Conservation (phyloP, 2,113 vertebrate genomes). For the Tenebrosternarchus preto region DNA sequence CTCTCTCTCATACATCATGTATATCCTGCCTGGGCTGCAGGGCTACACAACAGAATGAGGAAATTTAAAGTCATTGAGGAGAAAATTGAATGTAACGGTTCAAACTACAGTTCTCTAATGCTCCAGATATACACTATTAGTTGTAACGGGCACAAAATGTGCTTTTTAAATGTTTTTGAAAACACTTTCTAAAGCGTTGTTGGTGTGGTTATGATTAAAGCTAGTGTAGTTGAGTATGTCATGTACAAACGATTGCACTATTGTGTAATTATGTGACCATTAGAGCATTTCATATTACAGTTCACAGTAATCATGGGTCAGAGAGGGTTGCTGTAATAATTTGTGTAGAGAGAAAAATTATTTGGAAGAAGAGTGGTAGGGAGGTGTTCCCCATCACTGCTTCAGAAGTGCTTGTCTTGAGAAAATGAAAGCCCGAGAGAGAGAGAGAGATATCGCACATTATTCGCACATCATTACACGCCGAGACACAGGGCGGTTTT, state of each 20-base stretch:
- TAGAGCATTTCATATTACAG: not conserved
- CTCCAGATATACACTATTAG: not conserved
- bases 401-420: not conserved
- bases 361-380: not conserved
- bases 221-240: not conserved
- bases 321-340: not conserved
- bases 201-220: not conserved
- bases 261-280: not conserved
- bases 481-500: slow-evolving; percentile 52
- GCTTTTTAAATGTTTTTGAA: not conserved
- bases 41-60: not conserved
- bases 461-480: slow-evolving; percentile 66
- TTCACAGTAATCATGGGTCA: not conserved
- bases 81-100: slow-evolving; percentile 33
- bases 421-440: slow-evolving; percentile 44
- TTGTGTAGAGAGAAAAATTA: not conserved
- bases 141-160: not conserved
- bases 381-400: slow-evolving; percentile 7
- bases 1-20: slow-evolving; percentile 31
- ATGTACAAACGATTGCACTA: not conserved
- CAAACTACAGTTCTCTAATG: slow-evolving; percentile 32
- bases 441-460: slow-evolving; percentile 57
- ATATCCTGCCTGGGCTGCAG: slow-evolving; percentile 24
- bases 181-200: not conserved
- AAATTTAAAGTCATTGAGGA: slow-evolving; percentile 6